Evolutionary conservation across 2,888 invertebrate genomes (phyloP).

Genomic region (Germaria angustata): DNA sequence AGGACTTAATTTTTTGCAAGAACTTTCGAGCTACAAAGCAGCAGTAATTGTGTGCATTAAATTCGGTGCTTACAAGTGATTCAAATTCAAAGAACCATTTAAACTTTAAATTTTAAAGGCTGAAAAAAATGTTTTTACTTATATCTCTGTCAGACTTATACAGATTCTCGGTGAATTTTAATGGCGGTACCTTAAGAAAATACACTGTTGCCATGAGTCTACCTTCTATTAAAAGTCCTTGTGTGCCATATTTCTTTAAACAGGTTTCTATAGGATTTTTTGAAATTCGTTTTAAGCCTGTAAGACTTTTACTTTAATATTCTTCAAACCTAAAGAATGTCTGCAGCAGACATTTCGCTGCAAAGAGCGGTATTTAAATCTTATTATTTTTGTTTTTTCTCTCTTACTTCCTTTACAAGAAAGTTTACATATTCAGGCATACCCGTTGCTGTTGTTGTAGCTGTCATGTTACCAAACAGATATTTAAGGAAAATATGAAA

Average conservation of each 20-base stretch:
- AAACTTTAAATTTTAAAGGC: too few species aligned
- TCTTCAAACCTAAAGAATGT: not conserved
- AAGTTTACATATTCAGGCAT: not conserved
- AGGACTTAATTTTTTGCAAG: not conserved
- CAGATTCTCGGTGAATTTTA: too few species aligned
- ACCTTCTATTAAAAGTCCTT: too few species aligned
- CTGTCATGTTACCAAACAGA: slow-evolving; percentile 15
- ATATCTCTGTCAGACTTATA: too few species aligned
- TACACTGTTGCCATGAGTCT: too few species aligned
- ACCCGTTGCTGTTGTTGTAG: not conserved
- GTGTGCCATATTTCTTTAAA: not conserved
- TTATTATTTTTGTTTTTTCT: not conserved
- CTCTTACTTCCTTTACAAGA: not conserved
- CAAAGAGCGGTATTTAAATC: not conserved
- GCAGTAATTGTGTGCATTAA: not conserved
- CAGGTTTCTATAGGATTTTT: not conserved
- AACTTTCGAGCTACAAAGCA: not conserved
- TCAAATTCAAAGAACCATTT: too few species aligned
- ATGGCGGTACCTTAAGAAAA: too few species aligned
- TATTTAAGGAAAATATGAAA: not conserved
- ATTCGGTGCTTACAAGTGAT: not conserved
- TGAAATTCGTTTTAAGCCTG: not conserved
- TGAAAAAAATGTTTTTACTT: too few species aligned
- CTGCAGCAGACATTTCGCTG: not conserved
- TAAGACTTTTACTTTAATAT: not conserved